A percentile compares a stretch with the other conserved stretches of the same genome.
phyloP scores from a whole-genome alignment of 2,113 vertebrate species.

The Notiomystis cincta region DNA sequence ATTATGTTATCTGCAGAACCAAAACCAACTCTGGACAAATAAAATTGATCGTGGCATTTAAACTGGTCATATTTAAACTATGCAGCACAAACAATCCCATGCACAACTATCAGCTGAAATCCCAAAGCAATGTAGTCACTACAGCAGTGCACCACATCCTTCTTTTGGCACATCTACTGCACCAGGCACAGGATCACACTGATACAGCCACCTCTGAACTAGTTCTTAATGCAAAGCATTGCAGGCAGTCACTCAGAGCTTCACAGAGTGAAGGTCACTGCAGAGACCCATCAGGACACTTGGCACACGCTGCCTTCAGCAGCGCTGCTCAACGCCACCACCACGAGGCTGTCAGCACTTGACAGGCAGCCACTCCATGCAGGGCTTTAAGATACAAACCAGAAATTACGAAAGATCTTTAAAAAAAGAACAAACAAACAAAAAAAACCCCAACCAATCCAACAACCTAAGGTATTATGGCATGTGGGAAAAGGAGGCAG shows the following conservation, averaged over 20 bases:
- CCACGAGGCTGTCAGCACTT: neutral
- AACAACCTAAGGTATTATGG: neutral
- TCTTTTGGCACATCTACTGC: neutral
- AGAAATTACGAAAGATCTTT: neutral
- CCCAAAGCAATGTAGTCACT: neutral
- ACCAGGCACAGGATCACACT: neutral
- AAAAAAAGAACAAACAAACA: neutral
- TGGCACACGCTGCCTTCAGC: neutral
- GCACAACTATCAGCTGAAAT: neutral
- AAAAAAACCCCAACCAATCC: neutral
- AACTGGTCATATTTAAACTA: neutral
- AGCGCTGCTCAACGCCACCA: neutral
- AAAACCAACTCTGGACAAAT: neutral
- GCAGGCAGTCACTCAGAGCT: neutral
- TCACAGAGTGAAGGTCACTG: neutral
- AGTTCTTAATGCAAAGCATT: neutral
- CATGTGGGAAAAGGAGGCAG: neutral
- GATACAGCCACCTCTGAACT: neutral
- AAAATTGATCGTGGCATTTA: neutral
- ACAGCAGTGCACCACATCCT: neutral
- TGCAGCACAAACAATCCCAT: fast-evolving
- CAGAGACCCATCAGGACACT: fast-evolving
- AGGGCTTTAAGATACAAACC: neutral
- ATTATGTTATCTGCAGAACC: neutral
- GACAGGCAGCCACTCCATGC: neutral